Evolutionary conservation across 35 echinoderm and acorn worm genomes (phyloP), one percentile per base, ranked within the genome.

Genomic region (Lytechinus pictus): DNA sequence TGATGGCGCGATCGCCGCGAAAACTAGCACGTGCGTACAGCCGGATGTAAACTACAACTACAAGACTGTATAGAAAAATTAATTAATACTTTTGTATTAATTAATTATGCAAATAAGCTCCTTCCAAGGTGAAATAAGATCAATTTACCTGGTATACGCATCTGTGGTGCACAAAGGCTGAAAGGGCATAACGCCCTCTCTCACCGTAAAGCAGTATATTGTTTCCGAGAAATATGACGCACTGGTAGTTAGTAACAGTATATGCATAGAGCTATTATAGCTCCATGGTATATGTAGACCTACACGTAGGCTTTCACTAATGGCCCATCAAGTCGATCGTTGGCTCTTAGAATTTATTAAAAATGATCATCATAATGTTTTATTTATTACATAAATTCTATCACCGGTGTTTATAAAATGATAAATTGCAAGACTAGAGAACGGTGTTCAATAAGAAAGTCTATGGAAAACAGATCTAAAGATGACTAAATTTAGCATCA

Each of bases 211-310:
- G 66, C 19, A 79, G 66, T 79, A 24, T 79, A 79, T 79, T 16
- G 66, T 24, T 79, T 79, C 66, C 66, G 21, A 79, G 66, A 79
- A 79, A 79, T 79, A 79, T 79, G 66, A 79, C 66, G 66, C 66
- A 79, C n/a, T 79, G 66, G 66, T 79, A 16, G 66, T 79, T 7
- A 24, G 33, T 44, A 44, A 44, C 33, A 44, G 33, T 44, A 7
- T 79, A n/a, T n/a, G n/a, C n/a, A n/a, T n/a, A n/a, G n/a, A n/a
- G n/a, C n/a, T n/a, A n/a, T n/a, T n/a, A n/a, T n/a, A n/a, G n/a
- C n/a, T n/a, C n/a, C n/a, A n/a, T n/a, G n/a, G n/a, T n/a, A n/a
- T n/a, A n/a, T n/a, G 4, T 71, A 71, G 8, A 14, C 33, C 33
- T 44, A 44, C 33, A 44, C 33, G 33, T 44, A 79, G 66, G 66